Conservation (phyloP, 2,797 vertebrate genomes). For the Petrocephalus schoutedeni region DNA sequence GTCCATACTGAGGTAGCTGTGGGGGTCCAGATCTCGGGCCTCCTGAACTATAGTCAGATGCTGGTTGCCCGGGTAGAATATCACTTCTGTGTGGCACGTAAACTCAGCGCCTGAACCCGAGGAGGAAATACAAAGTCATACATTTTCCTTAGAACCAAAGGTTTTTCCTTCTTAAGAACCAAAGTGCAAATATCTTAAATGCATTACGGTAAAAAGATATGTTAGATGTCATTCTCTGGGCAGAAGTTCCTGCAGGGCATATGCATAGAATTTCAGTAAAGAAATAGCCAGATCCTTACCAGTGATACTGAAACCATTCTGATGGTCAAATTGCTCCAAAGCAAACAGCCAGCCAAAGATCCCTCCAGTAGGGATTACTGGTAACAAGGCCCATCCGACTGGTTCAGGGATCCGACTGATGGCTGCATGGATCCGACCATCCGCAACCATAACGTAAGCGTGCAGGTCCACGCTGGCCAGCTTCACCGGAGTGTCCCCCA, state of each 20-base stretch:
- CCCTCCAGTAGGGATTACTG: conserved; percentile 75
- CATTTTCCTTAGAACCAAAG: background rate
- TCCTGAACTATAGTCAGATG: conserved; percentile 72
- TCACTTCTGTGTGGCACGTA: conserved; percentile 70
- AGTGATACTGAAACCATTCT: conserved; percentile 82
- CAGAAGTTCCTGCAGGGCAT: background rate
- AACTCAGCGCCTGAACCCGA: conserved; percentile 77
- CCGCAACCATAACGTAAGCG: conserved; percentile 84
- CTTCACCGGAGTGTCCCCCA: conserved; percentile 63
- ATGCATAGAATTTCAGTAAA: conserved; percentile 19
- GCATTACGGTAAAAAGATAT: background rate
- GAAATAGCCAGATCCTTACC: conserved; percentile 57
- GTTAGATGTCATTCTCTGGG: background rate
- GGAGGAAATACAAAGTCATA: background rate
- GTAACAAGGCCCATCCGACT: conserved; percentile 77
- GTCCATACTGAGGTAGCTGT: conserved; percentile 78
- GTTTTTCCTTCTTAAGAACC: background rate
- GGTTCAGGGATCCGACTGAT: conserved; percentile 82
- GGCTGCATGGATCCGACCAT: conserved; percentile 84
- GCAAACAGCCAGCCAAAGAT: conserved; percentile 94
- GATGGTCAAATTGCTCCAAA: conserved; percentile 75
- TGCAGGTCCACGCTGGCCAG: conserved; percentile 79
- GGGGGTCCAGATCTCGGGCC: conserved; percentile 71
- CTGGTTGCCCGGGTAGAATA: conserved; percentile 80
- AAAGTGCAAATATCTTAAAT: background rate